Base-by-base conservation (phyloP, 1,140 invertebrate species). In the Acromyrmex echinatior region DNA sequence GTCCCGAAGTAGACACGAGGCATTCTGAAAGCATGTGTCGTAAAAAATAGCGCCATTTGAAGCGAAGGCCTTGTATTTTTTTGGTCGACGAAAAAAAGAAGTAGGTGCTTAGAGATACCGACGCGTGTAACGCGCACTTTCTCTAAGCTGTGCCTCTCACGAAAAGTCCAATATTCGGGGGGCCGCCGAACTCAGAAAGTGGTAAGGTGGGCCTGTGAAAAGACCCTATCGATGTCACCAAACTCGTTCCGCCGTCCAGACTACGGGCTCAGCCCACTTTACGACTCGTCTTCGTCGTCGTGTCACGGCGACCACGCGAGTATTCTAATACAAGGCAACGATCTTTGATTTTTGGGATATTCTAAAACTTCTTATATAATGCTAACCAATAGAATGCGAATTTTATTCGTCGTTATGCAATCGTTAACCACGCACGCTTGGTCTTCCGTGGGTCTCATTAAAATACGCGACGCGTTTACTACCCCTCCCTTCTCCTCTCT, bases 141-240 rank as follows among this genome's bases (percentile, higher is more conserved):
- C 88, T 87, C 88, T 90, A 73, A 80, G 56, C 74, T 7, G 28
- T 66, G 78, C 21, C 76, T 74, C 65, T 82, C 63, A 76, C 74
- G 73, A 82, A 86, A 90, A 90, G 66, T 68, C 14, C 45, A 66
- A 76, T 87, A 86, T 10, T 58, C 56, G 56, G 56, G 35, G 18
- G 31, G 74, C 39, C 89, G 82, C 53, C 63, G 73, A 90, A 80
- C 65, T 81, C 87, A 35, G 73, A 89, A 85, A 87, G 87, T 63
- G 76, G 80, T 70, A 49, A 86, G 90, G 85, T 86, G 90, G 77
- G 63, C 71, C 88, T 10, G 45, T 82, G 76, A 86, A 87, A 88
- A 79, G 89, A 71, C 78, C 81, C 66, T 71, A 80, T 85, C 87
- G 90, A 84, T 91, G 90, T 91, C 90, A 91, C 87, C 90, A 91